Percentiles rank a stretch among this genome's conserved stretches.
Evolutionary conservation across 2,113 vertebrate species (phyloP).

Genomic region (Siniperca chuatsi): DNA sequence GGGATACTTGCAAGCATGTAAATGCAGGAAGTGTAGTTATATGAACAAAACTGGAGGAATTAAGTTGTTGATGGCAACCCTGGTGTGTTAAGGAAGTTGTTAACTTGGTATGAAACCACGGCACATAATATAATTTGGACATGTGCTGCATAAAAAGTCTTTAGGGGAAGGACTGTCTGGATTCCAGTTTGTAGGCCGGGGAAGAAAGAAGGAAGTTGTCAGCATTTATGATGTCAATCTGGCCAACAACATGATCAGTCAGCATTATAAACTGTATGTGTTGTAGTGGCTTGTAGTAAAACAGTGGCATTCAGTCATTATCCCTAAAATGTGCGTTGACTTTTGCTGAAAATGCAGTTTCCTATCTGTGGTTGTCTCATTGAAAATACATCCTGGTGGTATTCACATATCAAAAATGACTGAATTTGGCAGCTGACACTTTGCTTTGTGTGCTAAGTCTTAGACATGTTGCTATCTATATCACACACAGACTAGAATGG

Average conservation of each 20-base stretch:
- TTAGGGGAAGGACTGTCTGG: conserved; percentile 47
- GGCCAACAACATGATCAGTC: conserved; percentile 3
- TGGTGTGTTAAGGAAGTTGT: background rate
- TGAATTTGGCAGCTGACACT: background rate
- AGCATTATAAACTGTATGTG: background rate
- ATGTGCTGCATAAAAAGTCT: background rate
- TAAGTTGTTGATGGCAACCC: background rate
- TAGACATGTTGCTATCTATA: background rate
- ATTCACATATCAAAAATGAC: background rate
- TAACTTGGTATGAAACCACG: background rate
- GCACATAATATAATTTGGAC: background rate
- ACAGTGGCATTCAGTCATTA: too few relatives aligned
- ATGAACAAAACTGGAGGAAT: background rate
- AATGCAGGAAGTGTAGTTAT: background rate
- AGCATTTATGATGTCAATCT: conserved; percentile 26
- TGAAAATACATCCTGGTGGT: background rate
- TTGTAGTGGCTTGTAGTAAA: background rate
- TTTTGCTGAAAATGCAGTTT: too few relatives aligned
- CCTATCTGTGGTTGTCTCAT: background rate
- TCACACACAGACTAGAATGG: background rate
- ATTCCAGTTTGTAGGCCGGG: conserved; percentile 30
- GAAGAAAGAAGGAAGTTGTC: conserved; percentile 25
- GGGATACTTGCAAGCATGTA: background rate
- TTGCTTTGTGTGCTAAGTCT: background rate
- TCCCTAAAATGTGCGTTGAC: too few relatives aligned